phyloP scores from a whole-genome alignment of 2,888 invertebrate species.

The Trimorus sp. region DNA sequence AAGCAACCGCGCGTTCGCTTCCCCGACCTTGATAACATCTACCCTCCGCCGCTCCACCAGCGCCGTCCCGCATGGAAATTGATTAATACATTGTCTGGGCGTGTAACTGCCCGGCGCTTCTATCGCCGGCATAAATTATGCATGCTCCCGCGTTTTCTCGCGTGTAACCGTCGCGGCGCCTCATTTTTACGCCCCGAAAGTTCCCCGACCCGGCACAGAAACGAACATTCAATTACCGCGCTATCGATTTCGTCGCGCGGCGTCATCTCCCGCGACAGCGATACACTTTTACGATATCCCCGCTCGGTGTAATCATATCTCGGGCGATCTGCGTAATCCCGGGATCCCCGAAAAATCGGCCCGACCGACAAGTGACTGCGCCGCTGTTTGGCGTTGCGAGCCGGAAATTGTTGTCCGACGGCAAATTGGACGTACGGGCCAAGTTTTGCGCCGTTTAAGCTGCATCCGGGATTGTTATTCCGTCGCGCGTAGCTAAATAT shows the following conservation, averaged over 20 bases:
- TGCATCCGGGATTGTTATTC: not conserved
- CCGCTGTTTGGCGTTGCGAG: too few relatives aligned
- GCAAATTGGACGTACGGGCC: too few relatives aligned
- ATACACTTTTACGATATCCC: conserved; percentile 26
- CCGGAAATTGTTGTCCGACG: too few relatives aligned
- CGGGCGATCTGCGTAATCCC: not conserved
- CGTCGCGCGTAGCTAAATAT: not conserved
- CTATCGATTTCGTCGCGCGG: conserved; percentile 33
- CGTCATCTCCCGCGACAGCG: conserved; percentile 6
- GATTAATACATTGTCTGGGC: conserved; percentile 62
- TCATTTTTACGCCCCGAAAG: conserved; percentile 13
- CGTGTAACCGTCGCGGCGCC: conserved; percentile 5
- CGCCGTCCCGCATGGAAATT: conserved; percentile 38
- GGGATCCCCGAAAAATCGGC: too few relatives aligned
- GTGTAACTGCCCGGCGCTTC: conserved; percentile 15
- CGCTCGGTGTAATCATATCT: conserved; percentile 20
- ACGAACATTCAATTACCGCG: conserved; percentile 35
- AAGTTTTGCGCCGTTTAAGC: too few relatives aligned
- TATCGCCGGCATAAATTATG: conserved; percentile 32
- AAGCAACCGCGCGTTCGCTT: conserved; percentile 67
- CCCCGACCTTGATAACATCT: conserved; percentile 71
- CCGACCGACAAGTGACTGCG: too few relatives aligned
- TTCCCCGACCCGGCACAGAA: conserved; percentile 15
- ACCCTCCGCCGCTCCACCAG: conserved; percentile 1
- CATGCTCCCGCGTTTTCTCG: conserved; percentile 26